Evolutionary conservation across 2,797 vertebrate species (phyloP).

Genomic region (Vespertilio murinus): DNA sequence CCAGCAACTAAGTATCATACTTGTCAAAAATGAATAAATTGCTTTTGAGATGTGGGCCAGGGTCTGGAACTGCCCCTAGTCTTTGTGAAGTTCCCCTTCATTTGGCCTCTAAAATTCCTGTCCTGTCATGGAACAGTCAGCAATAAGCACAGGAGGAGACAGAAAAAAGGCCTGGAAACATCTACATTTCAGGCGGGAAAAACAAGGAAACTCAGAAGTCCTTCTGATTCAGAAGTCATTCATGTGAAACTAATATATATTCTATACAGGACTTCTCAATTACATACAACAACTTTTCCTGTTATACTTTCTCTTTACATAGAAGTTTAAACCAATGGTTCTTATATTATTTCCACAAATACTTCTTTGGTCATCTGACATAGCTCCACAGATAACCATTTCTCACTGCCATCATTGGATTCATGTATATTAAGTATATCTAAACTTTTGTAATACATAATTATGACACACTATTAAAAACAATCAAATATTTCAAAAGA

Average conservation of each 20-base stretch:
- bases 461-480: background rate
- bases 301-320: background rate
- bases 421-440: background rate
- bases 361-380: background rate
- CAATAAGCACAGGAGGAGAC: background rate
- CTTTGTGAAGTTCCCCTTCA: background rate
- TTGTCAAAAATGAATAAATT: slow-evolving; percentile 51
- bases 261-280: background rate
- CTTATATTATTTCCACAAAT: background rate
- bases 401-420: background rate
- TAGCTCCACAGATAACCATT: background rate
- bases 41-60: background rate
- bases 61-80: background rate
- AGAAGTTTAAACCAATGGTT: background rate
- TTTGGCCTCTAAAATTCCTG: background rate
- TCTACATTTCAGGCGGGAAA: slow-evolving; percentile 23
- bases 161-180: background rate
- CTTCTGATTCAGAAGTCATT: slow-evolving; percentile 16
- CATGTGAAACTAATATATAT: background rate
- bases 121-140: background rate
- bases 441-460: slow-evolving; percentile 1
- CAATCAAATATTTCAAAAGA: background rate
- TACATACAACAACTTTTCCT: background rate
- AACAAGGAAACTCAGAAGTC: slow-evolving; percentile 18
- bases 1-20: slow-evolving; percentile 17